Base-by-base conservation (phyloP, 1,140 invertebrate species). In the Harpegnathos saltator region DNA sequence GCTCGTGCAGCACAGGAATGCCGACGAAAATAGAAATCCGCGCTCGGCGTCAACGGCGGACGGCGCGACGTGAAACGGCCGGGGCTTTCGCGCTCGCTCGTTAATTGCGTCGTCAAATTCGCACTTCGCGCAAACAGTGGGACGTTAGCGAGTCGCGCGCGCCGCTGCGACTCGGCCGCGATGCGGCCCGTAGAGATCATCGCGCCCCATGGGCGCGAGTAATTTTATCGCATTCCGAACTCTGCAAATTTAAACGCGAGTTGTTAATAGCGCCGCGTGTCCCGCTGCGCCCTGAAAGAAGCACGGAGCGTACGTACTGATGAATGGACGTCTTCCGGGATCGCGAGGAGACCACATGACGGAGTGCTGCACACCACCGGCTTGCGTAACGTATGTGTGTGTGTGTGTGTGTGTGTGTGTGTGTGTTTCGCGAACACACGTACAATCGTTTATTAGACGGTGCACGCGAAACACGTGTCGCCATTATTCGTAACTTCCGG, bases 11-110 rank as follows among this genome's bases (percentile, higher is more conserved):
- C 65, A 29, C 29, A 58, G 52, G 71, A 56, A 12, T 69, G 65
- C 65, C 38, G 52, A 71, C 75, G 65, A 62, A 75, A 82, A 74
- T 82, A 82, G 71, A 54, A 82, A 74, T 61, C 71, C 38, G 29
- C 44, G 75, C 54, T 38, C 62, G 68, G 29, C 29, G 12, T 9
- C 24, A 24, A 26, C 29, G 17, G 38, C n/a, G n/a, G n/a, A n/a
- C n/a, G n/a, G 58, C 38, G 38, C 38, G 38, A 3, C 17, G 15
- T 38, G 19, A 74, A 82, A 44, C 5, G 14, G 33, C 7, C 2
- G 33, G 33, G 54, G 14, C 63, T 82, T 48, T 62, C 22, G 19
- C 19, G 14, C 5, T 61, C 38, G 4, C 38, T n/a, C 19, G 3
- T 62, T 82, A 62, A 82, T 63, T 44, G 3, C 33, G 4, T 75